These are phyloP conservation scores for Tinea pellionella DNA, from an alignment of 2,888 invertebrate genomes.

Conservation along the genomic window DNA sequence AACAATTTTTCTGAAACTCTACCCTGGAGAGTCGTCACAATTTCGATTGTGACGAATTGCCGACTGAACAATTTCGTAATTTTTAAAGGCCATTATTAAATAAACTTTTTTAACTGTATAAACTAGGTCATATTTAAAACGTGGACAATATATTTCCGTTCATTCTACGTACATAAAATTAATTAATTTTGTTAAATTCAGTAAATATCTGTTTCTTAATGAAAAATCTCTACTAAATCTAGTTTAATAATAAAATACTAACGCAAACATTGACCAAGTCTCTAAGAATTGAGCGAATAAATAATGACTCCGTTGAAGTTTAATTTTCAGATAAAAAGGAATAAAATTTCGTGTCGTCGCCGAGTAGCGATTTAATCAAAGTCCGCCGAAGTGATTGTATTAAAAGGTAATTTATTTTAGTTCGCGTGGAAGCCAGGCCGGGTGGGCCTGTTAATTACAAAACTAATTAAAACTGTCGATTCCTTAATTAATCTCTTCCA, in stretches of 20 bases:
- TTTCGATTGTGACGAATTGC: conserved; percentile 65
- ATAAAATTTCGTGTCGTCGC: conserved; percentile 9
- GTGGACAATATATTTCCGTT: no score
- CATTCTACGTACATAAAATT: no score
- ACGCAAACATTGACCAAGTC: conserved; percentile 2
- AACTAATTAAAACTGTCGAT: conserved; percentile 67
- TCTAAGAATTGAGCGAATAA: not conserved
- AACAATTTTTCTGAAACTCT: conserved; percentile 67
- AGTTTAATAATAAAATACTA: not conserved
- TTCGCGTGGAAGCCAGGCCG: conserved; percentile 27
- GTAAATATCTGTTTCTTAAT: not conserved
- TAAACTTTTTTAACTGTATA: not conserved
- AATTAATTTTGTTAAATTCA: no score
- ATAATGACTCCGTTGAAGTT: not conserved
- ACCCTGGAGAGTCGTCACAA: conserved; percentile 60
- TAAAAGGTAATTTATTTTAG: conserved; percentile 64
- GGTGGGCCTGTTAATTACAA: conserved; percentile 55
- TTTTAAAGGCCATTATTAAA: conserved; percentile 9
- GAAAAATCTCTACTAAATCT: not conserved
- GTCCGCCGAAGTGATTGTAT: conserved; percentile 46
- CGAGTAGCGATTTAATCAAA: conserved; percentile 36
- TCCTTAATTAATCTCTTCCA: conserved; percentile 56
- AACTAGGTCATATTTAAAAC: not conserved
- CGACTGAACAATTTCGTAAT: conserved; percentile 36
- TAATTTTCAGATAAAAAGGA: conserved; percentile 12